Evolutionary conservation across 1,140 invertebrate genomes (phyloP), one percentile per base, ranked within the genome.

Genomic region (Eriosoma lanigerum): DNA sequence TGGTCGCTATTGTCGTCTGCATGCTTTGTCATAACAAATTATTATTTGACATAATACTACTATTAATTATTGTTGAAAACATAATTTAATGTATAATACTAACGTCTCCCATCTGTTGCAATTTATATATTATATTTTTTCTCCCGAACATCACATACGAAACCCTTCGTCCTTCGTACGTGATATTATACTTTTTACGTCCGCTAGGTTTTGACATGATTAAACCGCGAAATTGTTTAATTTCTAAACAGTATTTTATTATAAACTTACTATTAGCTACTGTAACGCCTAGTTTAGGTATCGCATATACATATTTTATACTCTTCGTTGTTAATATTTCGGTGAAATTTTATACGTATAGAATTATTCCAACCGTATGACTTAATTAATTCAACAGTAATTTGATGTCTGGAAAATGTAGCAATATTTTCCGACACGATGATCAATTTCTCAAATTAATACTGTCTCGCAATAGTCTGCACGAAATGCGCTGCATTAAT

Each of bases 161-260:
- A 70, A 70, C 38, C 44, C 66, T 70, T 24, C 44, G 66, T 38
- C 38, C 38, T 70, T 70, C 19, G 19, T 24, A 32, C 44, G 21
- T 48, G 15, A 15, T 64, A 32, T 64, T 64, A 21, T 70, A 44
- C 9, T 70, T 70, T 48, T 24, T 3, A 17, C 1, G 38, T 48
- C 46, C 3, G 3, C 38, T 17, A 21, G 38, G 24, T 70, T 70
- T 70, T 70, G 46, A 46, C 32, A 44, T n/a, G n/a, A 48, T 70
- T 70, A 70, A 15, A 70, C n/a, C 66, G 46, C 4, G 64, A 70
- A 48, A 70, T 70, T 70, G 66, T 70, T 48, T 21, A 48, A 48
- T 70, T 70, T 70, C 46, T 48, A 48, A 46, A 70, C 24, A n/a
- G 1, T 24, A 48, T 8, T 4, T 4, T 38, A 48, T 26, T 70